A percentile compares a stretch with the other conserved stretches of the same genome.
phyloP scores from a whole-genome alignment of 2,888 invertebrate genomes.

The Dasysyrphus albostriatus region DNA sequence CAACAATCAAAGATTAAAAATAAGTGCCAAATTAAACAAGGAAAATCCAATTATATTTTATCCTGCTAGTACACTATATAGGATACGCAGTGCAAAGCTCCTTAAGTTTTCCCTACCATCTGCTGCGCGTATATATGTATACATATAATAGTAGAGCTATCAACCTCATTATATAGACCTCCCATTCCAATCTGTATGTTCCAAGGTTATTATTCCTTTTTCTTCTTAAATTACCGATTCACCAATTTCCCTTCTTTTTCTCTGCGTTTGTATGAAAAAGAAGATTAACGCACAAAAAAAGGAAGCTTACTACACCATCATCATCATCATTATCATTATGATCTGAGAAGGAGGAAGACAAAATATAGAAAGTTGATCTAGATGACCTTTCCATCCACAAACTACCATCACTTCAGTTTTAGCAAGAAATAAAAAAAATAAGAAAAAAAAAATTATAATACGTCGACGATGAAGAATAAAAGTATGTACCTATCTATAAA shows the following conservation, averaged over 20 bases:
- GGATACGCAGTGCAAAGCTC: slow-evolving; percentile 20
- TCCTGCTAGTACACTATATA: background rate
- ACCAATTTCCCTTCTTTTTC: slow-evolving; percentile 31
- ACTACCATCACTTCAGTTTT: slow-evolving; percentile 44
- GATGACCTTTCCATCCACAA: slow-evolving; percentile 69
- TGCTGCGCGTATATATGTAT: slow-evolving; percentile 7
- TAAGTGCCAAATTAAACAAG: slow-evolving; percentile 49
- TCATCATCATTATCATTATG: background rate
- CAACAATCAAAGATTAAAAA: slow-evolving; percentile 36
- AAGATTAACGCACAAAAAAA: slow-evolving; percentile 51
- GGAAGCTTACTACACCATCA: background rate
- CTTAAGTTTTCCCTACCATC: slow-evolving; percentile 35
- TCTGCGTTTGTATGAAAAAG: slow-evolving; percentile 4
- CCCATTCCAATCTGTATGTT: slow-evolving; percentile 30
- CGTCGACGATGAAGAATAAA: slow-evolving; percentile 25
- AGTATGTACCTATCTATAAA: slow-evolving; percentile 2
- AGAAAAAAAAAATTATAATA: slow-evolving; percentile 26
- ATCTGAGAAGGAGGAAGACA: slow-evolving; percentile 8
- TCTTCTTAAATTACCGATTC: slow-evolving; percentile 63
- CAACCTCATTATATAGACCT: slow-evolving; percentile 44
- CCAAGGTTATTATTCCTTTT: slow-evolving; percentile 61
- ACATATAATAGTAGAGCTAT: background rate
- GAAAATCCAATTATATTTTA: slow-evolving; percentile 54
- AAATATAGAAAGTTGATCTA: slow-evolving; percentile 70
- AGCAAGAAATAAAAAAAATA: slow-evolving; percentile 21